Percentiles rank a stretch among this genome's conserved stretches.
Conservation (phyloP, 2,888 invertebrate genomes). For the Criorhina ranunculi region DNA sequence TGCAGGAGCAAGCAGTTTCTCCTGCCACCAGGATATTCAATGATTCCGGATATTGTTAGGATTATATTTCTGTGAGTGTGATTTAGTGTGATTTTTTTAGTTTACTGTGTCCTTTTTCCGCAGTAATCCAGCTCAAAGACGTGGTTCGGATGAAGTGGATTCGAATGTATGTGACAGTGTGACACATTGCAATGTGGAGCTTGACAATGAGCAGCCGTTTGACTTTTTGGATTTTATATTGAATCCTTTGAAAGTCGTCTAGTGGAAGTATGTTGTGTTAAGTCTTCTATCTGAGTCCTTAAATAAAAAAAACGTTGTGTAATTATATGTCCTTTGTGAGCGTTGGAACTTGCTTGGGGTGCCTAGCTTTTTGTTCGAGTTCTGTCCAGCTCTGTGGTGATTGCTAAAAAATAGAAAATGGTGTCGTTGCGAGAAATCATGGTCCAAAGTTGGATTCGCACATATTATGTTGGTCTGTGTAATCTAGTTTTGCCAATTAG, state of each 20-base stretch:
- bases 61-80: constrained; percentile 87
- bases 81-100: not conserved
- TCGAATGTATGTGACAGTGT: not conserved
- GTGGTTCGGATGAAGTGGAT: not conserved
- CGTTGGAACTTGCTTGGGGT: too few relatives aligned
- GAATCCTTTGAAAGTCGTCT: constrained; percentile 1
- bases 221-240: constrained; percentile 40
- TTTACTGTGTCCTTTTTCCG: not conserved
- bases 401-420: too few relatives aligned
- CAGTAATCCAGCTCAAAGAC: not conserved
- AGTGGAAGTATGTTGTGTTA: not conserved
- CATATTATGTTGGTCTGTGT: too few relatives aligned
- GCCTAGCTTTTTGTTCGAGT: too few relatives aligned
- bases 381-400: too few relatives aligned
- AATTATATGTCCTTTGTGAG: too few relatives aligned
- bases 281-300: too few relatives aligned
- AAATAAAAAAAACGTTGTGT: too few relatives aligned
- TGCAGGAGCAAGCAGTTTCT: constrained; percentile 88
- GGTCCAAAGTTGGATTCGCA: too few relatives aligned
- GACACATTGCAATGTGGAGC: not conserved
- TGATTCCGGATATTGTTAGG: constrained; percentile 88
- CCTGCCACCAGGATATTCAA: constrained; percentile 87
- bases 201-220: not conserved
- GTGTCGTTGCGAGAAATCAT: too few relatives aligned
- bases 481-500: too few relatives aligned